Conservation (phyloP, 1,140 invertebrate genomes). For the Lordiphosa collinella region DNA sequence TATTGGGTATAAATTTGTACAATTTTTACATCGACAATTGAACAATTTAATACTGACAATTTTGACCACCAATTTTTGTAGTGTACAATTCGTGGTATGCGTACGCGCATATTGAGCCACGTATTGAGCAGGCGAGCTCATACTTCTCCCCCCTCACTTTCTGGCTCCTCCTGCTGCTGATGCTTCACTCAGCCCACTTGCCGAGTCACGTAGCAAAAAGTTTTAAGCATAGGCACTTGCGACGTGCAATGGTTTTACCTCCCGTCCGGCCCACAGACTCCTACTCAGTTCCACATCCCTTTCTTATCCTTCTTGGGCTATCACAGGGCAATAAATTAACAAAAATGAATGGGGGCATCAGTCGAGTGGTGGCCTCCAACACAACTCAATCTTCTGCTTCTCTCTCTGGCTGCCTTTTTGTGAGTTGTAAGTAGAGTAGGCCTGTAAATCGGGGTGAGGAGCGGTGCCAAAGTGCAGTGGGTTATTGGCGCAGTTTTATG, state of each 20-base stretch:
- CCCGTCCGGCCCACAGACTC: not conserved
- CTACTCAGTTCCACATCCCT: not conserved
- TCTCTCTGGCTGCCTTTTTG: conserved; percentile 24
- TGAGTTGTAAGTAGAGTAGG: conserved; percentile 47
- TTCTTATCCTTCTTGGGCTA: conserved; percentile 51
- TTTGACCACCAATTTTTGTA: not conserved
- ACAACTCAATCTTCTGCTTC: conserved; percentile 39
- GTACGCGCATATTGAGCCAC: conserved; percentile 70
- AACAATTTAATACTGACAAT: too few species aligned
- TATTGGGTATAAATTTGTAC: not conserved
- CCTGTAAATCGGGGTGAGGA: conserved; percentile 3
- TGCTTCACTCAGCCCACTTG: conserved; percentile 46
- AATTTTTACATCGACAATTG: too few species aligned
- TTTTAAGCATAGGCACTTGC: conserved; percentile 75
- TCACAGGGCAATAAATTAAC: conserved; percentile 68
- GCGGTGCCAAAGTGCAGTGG: conserved; percentile 59
- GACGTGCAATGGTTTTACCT: conserved; percentile 60
- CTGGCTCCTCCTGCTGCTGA: too few species aligned
- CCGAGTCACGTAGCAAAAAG: conserved; percentile 74
- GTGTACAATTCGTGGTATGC: conserved; percentile 31
- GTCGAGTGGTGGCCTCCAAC: conserved; percentile 24
- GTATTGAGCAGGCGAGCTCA: conserved; percentile 49
- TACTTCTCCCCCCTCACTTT: not conserved
- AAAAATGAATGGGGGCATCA: conserved; percentile 62
- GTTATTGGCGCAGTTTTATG: conserved; percentile 75